phyloP scores from a whole-genome alignment of 2,797 vertebrate genomes.

The Hoplostethus mediterraneus region DNA sequence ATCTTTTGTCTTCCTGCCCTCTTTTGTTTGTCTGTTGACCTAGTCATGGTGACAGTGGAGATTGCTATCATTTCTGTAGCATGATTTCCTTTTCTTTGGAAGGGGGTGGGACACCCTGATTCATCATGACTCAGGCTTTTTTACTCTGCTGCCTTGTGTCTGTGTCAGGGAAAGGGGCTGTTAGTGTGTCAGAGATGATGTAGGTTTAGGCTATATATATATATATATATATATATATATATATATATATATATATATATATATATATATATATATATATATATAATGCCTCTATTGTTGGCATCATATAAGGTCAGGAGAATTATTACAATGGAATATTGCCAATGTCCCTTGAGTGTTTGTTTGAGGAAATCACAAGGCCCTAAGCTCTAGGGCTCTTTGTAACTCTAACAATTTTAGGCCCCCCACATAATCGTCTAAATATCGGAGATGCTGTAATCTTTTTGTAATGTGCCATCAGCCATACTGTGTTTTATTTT shows the following conservation, averaged over 20 bases:
- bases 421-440: neutral
- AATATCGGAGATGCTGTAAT: neutral
- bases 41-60: constrained; percentile 32
- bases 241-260: constrained; percentile 64
- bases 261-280: constrained; percentile 33
- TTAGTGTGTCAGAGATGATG: constrained; percentile 28
- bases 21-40: constrained; percentile 20
- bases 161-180: constrained; percentile 1
- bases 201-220: constrained; percentile 19
- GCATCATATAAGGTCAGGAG: constrained; percentile 3
- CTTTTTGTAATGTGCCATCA: neutral
- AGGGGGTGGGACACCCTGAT: constrained; percentile 19
- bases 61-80: constrained; percentile 32
- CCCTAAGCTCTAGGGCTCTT: neutral
- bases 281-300: constrained; percentile 51
- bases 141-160: constrained; percentile 42
- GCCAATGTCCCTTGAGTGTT: neutral
- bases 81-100: constrained; percentile 41
- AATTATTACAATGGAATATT: constrained; percentile 3
- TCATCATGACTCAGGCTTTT: constrained; percentile 76
- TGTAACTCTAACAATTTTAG: neutral
- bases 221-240: constrained; percentile 73
- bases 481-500: neutral
- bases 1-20: constrained; percentile 3
- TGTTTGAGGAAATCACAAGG: neutral